Evolutionary conservation across 2,888 invertebrate genomes (phyloP).

Genomic region (Penaeus monodon): DNA sequence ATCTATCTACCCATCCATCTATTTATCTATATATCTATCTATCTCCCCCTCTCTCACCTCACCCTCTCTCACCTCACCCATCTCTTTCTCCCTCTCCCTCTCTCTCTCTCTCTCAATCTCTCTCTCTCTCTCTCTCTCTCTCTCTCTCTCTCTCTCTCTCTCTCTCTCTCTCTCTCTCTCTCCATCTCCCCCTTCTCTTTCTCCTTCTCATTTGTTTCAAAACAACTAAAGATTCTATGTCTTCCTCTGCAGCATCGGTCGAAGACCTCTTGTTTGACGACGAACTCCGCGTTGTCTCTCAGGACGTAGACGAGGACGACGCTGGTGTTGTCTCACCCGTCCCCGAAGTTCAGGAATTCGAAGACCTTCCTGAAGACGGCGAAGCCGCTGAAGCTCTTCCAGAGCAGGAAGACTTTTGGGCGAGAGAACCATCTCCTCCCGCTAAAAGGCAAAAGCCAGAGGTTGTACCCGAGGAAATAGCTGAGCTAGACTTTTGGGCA

Average conservation of each 20-base stretch:
- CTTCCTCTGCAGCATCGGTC: conserved; percentile 56
- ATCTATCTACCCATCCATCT: no score
- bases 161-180: no score
- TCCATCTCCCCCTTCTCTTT: background rate
- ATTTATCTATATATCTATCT: no score
- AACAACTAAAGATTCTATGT: background rate
- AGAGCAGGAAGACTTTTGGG: background rate
- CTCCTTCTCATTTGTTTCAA: background rate
- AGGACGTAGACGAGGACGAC: conserved; percentile 62
- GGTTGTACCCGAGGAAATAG: conserved; percentile 3
- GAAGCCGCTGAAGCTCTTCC: conserved; percentile 21
- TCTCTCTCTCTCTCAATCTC: background rate
- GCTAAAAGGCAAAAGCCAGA: conserved; percentile 28
- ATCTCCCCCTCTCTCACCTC: background rate
- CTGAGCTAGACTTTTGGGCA: conserved; percentile 21
- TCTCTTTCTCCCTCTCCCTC: no score
- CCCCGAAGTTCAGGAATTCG: conserved; percentile 45
- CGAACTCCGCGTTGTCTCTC: conserved; percentile 63
- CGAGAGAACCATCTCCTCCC: conserved; percentile 27
- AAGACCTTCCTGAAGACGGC: conserved; percentile 56
- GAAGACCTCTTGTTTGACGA: conserved; percentile 65
- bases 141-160: background rate
- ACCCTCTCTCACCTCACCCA: background rate
- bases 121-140: background rate
- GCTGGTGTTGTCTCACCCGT: conserved; percentile 41